Conservation (phyloP, 2,888 invertebrate species). For the Pseudococcus jackbeardsleyi region DNA sequence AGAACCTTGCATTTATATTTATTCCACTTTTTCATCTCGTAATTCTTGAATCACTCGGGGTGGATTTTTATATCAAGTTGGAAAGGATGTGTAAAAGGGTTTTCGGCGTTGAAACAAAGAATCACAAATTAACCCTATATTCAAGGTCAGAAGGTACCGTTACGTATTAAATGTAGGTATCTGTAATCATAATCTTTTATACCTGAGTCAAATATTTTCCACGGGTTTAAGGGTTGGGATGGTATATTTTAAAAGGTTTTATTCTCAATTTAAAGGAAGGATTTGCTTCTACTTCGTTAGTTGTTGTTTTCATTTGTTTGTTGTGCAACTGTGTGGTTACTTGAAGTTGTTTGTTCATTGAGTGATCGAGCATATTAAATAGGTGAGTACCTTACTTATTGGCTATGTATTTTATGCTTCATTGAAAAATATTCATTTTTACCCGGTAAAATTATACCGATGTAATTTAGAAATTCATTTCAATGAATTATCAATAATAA, state of each 20-base stretch:
- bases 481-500: not conserved
- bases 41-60: not conserved
- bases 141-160: constrained; percentile 26
- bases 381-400: too few relatives aligned
- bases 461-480: not conserved
- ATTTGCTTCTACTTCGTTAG: not conserved
- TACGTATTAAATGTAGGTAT: not conserved
- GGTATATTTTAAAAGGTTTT: not conserved
- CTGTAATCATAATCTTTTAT: constrained; percentile 15
- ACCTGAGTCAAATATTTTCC: constrained; percentile 13
- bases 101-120: not conserved
- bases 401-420: not conserved
- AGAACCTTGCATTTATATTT: not conserved
- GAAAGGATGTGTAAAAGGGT: not conserved
- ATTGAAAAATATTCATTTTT: not conserved
- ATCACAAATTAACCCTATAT: constrained; percentile 6
- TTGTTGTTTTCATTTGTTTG: not conserved
- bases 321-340: not conserved
- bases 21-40: not conserved
- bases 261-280: not conserved
- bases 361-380: not conserved
- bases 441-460: not conserved
- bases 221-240: not conserved
- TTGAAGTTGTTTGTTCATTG: not conserved
- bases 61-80: not conserved